phyloP scores from a whole-genome alignment of 2,797 vertebrate genomes.

The Dicrostonyx torquatus region DNA sequence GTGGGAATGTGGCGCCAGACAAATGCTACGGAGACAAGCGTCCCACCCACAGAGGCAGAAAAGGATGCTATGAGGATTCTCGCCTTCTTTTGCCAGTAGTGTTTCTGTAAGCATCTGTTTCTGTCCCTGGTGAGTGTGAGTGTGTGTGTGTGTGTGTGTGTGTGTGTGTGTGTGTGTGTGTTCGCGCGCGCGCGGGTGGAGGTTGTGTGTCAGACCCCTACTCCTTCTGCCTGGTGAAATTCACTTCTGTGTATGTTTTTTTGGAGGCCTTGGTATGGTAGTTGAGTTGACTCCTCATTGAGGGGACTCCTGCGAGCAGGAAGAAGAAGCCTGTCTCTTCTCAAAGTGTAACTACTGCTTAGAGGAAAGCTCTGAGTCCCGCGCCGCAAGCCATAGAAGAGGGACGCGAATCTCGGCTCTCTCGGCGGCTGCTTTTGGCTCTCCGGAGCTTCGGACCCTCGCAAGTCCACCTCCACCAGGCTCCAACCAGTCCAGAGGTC shows the following conservation, averaged over 20 bases:
- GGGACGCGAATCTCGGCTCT: accelerated
- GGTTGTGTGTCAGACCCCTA: not conserved
- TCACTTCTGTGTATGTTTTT: not conserved
- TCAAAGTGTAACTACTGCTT: not conserved
- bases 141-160: no score
- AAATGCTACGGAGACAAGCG: not conserved
- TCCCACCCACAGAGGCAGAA: not conserved
- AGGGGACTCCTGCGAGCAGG: not conserved
- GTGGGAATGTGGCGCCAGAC: not conserved
- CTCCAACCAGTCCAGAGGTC: not conserved
- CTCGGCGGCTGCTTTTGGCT: not conserved
- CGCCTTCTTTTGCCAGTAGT: not conserved
- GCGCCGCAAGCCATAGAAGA: not conserved
- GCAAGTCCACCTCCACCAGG: no score
- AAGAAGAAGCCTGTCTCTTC: not conserved
- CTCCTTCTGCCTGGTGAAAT: not conserved
- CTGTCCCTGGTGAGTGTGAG: not conserved
- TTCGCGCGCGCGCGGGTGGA: no score
- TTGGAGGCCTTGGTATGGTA: not conserved
- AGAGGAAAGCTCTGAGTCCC: not conserved
- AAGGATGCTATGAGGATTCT: not conserved
- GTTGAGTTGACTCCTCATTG: not conserved
- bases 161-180: no score
- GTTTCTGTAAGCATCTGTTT: not conserved
- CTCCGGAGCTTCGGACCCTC: accelerated